Evolutionary conservation across 2,888 invertebrate species (phyloP).

Genomic region (Synanthedon andrenaeformis): DNA sequence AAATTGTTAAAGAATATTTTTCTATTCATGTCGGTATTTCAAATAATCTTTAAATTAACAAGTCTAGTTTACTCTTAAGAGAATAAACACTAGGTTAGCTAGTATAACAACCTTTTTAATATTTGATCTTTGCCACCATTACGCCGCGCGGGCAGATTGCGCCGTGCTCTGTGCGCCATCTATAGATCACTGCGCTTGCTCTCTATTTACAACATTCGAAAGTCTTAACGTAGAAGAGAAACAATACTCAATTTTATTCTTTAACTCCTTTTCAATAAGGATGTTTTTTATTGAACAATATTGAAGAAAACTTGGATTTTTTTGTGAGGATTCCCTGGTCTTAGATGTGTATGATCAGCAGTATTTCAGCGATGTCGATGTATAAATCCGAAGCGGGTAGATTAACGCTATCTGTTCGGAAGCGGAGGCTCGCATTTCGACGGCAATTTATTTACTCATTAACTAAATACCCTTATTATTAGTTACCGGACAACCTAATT

Average conservation of each 20-base stretch:
- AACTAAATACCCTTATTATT: constrained; percentile 47
- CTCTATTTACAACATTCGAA: constrained; percentile 34
- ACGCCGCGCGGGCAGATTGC: constrained; percentile 33
- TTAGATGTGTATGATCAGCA: constrained; percentile 32
- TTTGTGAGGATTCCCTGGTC: constrained; percentile 19
- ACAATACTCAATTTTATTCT: constrained; percentile 12
- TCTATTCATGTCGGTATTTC: too few relatives aligned
- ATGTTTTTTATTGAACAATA: constrained; percentile 7
- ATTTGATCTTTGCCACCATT: constrained; percentile 34
- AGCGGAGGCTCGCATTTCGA: constrained; percentile 26
- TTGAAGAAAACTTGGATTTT: constrained; percentile 18
- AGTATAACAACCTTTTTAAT: constrained; percentile 4
- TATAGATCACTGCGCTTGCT: constrained; percentile 56
- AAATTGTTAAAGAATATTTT: too few relatives aligned
- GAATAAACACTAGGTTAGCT: not conserved
- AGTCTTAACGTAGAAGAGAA: constrained; percentile 28
- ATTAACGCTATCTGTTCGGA: constrained; percentile 55
- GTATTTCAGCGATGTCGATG: constrained; percentile 35
- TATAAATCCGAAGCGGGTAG: constrained; percentile 45
- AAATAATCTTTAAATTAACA: too few relatives aligned
- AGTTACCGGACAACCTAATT: constrained; percentile 35
- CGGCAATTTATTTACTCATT: constrained; percentile 63
- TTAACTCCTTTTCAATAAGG: constrained; percentile 9
- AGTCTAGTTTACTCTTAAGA: not conserved
- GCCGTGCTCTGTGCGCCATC: constrained; percentile 39